Evolutionary conservation across 2,888 invertebrate species (phyloP).

Genomic region (Scotopteryx bipunctaria): DNA sequence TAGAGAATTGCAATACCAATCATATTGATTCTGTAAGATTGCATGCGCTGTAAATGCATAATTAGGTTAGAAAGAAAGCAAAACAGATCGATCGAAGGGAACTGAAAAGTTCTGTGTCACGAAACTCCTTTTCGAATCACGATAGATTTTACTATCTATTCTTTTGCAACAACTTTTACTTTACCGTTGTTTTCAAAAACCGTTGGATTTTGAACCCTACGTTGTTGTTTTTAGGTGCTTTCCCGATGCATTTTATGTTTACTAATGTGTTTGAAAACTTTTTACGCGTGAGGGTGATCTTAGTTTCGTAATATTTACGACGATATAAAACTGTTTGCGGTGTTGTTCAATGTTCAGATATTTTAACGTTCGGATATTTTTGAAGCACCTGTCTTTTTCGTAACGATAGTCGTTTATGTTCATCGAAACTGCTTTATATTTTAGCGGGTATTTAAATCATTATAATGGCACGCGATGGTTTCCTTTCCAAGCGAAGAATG

Average conservation of each 20-base stretch:
- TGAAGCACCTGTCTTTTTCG: slow-evolving; percentile 70
- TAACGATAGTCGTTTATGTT: slow-evolving; percentile 57
- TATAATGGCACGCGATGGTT: slow-evolving; percentile 36
- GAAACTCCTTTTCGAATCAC: slow-evolving; percentile 68
- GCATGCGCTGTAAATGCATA: slow-evolving; percentile 59
- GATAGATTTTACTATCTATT: slow-evolving; percentile 72
- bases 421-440: slow-evolving; percentile 46
- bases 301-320: slow-evolving; percentile 71
- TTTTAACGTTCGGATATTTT: slow-evolving; percentile 55
- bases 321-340: slow-evolving; percentile 80
- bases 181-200: slow-evolving; percentile 20
- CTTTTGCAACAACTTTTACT: slow-evolving; percentile 50
- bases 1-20: slow-evolving; percentile 10
- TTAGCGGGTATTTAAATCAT: slow-evolving; percentile 46
- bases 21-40: slow-evolving; percentile 20
- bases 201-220: slow-evolving; percentile 45
- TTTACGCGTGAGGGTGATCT: slow-evolving; percentile 46
- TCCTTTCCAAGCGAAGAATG: slow-evolving; percentile 21
- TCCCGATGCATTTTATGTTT: slow-evolving; percentile 11
- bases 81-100: slow-evolving; percentile 41
- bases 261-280: slow-evolving; percentile 31
- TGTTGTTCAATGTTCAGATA: slow-evolving; percentile 61
- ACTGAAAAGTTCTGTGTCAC: slow-evolving; percentile 50
- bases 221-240: slow-evolving; percentile 32
- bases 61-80: slow-evolving; percentile 60